Evolutionary conservation across 2,113 vertebrate genomes (phyloP), one percentile per base, ranked within the genome.

Genomic region (Gracilinanus agilis): DNA sequence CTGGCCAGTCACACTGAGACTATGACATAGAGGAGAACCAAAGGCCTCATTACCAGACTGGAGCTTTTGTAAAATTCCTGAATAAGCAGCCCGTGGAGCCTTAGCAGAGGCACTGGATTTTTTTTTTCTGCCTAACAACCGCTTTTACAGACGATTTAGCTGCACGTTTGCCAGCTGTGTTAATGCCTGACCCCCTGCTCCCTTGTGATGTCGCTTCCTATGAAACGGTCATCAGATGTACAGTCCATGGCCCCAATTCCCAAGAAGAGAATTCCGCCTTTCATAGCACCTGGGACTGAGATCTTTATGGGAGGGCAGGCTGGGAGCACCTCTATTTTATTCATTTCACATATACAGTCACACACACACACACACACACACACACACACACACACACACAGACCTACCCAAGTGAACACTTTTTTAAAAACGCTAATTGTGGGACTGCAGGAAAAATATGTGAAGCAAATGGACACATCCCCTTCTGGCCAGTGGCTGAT

Each of bases 21-120:
- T 54, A 44, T 29, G 94, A 88, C 53, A 8, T 40, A 0, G 67
- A 96, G 98, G 98, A 98, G 96, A 95, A 97, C 97, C 96, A 94
- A 97, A 96, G 96, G 97, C 97, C 98, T 98, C 97, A 97, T 98
- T 98, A 98, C 23, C 0, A 0, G 97, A 96, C 97, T 89, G 19
- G 93, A 90, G 97, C 97, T 97, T 97, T 97, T 94, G 97, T 97
- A 97, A 98, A 98, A 98, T 97, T 96, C 93, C 98, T 97, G 97
- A 98, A 97, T 96, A 90, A 98, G 96, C 96, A 98, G 95, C 91
- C 83, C n/a, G 1, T n/a, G 53, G 92, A 96, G 94, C n/a, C n/a
- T 96, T 94, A 97, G 95, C 94, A 93, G 90, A 97, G 94, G 94
- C 90, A 88, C 88, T 93, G 96, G 91, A 92, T 95, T 93, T 96